A percentile compares a stretch with the other conserved stretches of the same genome.
Conservation (phyloP, 2,888 invertebrate genomes). For the Pammene aurita region DNA sequence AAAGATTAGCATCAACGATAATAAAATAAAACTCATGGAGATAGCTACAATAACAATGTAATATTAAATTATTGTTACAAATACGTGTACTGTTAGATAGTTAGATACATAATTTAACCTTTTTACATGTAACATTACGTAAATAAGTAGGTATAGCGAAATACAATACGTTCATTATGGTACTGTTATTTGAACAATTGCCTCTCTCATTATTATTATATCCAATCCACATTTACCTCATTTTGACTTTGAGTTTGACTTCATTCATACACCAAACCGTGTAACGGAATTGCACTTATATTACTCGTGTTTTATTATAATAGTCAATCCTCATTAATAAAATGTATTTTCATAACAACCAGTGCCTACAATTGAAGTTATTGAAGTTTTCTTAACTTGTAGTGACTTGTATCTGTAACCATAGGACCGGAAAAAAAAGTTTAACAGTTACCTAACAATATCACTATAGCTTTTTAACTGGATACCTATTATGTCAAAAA, state of each 20-base stretch:
- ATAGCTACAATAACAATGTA: too few relatives aligned
- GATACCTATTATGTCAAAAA: conserved; percentile 17
- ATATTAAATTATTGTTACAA: not conserved
- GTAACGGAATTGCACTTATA: not conserved
- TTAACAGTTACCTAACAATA: not conserved
- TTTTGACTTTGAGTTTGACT: conserved; percentile 7
- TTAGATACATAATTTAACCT: not conserved
- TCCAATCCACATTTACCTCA: conserved; percentile 26
- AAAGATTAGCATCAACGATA: too few relatives aligned
- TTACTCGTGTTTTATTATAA: not conserved
- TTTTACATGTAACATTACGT: too few relatives aligned
- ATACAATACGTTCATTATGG: conserved; percentile 17
- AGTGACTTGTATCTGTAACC: not conserved
- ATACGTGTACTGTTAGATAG: not conserved
- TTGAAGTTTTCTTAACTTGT: not conserved
- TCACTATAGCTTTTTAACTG: not conserved
- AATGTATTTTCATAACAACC: conserved; percentile 7
- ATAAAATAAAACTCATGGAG: too few relatives aligned
- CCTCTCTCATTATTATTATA: conserved; percentile 16
- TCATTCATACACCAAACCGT: conserved; percentile 8
- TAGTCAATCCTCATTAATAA: not conserved
- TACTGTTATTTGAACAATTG: conserved; percentile 40
- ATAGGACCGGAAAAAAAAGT: not conserved
- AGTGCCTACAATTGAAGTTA: conserved; percentile 6
- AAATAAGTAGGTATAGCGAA: conserved; percentile 18